phyloP scores from a whole-genome alignment of 2,113 vertebrate species.

The Anolis carolinensis region DNA sequence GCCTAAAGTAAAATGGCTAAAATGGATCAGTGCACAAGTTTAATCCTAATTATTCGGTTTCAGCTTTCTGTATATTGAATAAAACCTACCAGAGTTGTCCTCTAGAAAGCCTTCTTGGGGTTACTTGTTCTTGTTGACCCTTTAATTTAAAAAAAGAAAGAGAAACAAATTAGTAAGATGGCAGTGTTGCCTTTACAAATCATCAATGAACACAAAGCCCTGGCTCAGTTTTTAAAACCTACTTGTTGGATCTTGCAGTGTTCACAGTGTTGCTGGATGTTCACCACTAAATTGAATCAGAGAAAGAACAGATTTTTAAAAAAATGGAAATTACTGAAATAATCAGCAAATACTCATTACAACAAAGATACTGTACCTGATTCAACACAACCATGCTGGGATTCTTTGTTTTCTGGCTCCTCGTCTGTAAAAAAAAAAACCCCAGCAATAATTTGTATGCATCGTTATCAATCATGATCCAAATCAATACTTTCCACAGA shows the following conservation, averaged over 20 bases:
- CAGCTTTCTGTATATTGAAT: neutral
- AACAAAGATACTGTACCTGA: conserved; percentile 49
- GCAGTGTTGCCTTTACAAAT: neutral
- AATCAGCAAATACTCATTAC: neutral
- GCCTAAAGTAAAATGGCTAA: too few species aligned
- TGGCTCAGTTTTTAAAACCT: conserved; percentile 33
- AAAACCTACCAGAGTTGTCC: conserved; percentile 78
- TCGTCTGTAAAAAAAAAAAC: conserved; percentile 37
- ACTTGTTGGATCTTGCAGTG: conserved; percentile 62
- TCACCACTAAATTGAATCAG: conserved; percentile 47
- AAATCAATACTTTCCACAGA: neutral
- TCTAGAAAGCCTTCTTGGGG: conserved; percentile 77
- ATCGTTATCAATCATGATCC: neutral
- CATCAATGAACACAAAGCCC: conserved; percentile 20
- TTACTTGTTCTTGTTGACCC: conserved; percentile 79
- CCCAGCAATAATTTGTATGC: neutral
- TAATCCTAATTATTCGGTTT: too few species aligned
- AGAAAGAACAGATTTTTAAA: conserved; percentile 25
- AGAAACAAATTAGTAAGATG: neutral
- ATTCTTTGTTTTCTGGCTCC: conserved; percentile 45
- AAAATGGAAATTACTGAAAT: conserved; percentile 14
- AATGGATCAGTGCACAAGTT: too few species aligned
- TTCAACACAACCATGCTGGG: accelerated
- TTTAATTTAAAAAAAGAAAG: conserved; percentile 50
- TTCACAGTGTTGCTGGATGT: conserved; percentile 47